Evolutionary conservation across 1,140 invertebrate species (phyloP).

Genomic region (Dufourea novaeangliae): DNA sequence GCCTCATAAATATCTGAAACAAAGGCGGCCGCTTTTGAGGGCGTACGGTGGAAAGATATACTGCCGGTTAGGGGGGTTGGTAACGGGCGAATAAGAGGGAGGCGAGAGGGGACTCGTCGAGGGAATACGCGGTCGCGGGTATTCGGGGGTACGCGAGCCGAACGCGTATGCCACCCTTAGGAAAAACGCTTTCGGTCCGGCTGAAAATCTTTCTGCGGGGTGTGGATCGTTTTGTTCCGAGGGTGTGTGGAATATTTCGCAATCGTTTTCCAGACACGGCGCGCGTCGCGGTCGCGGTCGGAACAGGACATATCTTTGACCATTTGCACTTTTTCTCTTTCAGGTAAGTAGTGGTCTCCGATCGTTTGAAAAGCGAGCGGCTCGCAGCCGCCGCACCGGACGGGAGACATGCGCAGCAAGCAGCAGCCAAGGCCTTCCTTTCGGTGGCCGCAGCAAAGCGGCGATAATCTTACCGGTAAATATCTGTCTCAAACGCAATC

Average conservation of each 20-base stretch:
- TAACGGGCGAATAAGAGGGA: conserved; percentile 61
- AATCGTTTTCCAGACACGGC: neutral
- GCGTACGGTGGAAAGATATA: conserved; percentile 80
- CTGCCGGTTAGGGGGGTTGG: conserved; percentile 71
- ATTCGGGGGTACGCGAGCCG: conserved; percentile 38
- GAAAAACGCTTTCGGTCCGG: conserved; percentile 46
- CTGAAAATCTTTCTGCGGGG: conserved; percentile 24
- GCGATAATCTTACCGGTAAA: conserved; percentile 82
- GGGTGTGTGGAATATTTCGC: neutral
- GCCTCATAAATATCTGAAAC: conserved; percentile 83
- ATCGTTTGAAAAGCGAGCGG: conserved; percentile 77
- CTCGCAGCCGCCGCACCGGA: conserved; percentile 75
- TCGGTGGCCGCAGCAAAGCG: conserved; percentile 81
- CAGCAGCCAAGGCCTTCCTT: conserved; percentile 82
- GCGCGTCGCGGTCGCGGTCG: neutral
- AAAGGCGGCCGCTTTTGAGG: conserved; percentile 81
- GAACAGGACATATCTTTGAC: conserved; percentile 28
- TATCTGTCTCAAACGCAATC: conserved; percentile 66
- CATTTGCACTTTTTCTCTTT: conserved; percentile 68
- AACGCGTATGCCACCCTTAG: conserved; percentile 34
- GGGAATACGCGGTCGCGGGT: conserved; percentile 27
- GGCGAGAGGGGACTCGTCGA: neutral
- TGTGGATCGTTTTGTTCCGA: neutral
- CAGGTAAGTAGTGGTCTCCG: conserved; percentile 82
- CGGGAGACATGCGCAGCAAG: conserved; percentile 82